These are phyloP conservation scores for Lycia hirtaria DNA, from an alignment of 2,888 invertebrate genomes.

Conservation along the genomic window DNA sequence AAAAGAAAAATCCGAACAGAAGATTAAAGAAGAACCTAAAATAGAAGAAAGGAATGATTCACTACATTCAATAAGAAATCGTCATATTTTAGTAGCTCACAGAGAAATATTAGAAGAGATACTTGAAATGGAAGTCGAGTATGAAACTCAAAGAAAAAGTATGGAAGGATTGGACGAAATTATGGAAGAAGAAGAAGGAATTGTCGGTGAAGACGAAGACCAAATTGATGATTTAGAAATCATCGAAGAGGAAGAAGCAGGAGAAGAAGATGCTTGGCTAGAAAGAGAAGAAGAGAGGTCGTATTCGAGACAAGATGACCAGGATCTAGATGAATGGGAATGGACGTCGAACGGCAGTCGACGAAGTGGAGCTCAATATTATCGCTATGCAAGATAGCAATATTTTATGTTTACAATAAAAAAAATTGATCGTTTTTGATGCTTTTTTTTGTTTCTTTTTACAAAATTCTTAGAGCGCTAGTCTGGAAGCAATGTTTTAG, in stretches of 20 bases:
- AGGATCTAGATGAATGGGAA: conserved; percentile 81
- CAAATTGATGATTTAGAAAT: conserved; percentile 68
- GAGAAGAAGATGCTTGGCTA: conserved; percentile 68
- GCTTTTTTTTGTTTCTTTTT: not conserved
- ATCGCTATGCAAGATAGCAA: conserved; percentile 71
- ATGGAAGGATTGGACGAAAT: conserved; percentile 73
- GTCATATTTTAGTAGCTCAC: conserved; percentile 69
- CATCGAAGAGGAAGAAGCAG: conserved; percentile 74
- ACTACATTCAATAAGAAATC: conserved; percentile 51
- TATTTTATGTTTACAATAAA: conserved; percentile 56
- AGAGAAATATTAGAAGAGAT: conserved; percentile 79
- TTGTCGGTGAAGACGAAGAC: conserved; percentile 55
- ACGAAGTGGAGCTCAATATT: conserved; percentile 71
- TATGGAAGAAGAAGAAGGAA: conserved; percentile 77
- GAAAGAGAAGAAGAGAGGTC: conserved; percentile 61
- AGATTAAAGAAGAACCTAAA: conserved; percentile 41
- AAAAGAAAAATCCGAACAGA: conserved; percentile 34
- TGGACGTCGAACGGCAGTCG: conserved; percentile 63
- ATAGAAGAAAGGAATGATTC: conserved; percentile 51
- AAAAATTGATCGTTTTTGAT: conserved; percentile 38
- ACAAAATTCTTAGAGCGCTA: no score
- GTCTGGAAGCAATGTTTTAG: no score
- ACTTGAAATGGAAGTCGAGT: conserved; percentile 75
- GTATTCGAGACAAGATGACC: conserved; percentile 61
- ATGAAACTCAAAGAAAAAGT: conserved; percentile 69